Evolutionary conservation across 2,797 vertebrate genomes (phyloP), one percentile per base, ranked within the genome.

Genomic region (Ctenochaetus hawaiiensis): DNA sequence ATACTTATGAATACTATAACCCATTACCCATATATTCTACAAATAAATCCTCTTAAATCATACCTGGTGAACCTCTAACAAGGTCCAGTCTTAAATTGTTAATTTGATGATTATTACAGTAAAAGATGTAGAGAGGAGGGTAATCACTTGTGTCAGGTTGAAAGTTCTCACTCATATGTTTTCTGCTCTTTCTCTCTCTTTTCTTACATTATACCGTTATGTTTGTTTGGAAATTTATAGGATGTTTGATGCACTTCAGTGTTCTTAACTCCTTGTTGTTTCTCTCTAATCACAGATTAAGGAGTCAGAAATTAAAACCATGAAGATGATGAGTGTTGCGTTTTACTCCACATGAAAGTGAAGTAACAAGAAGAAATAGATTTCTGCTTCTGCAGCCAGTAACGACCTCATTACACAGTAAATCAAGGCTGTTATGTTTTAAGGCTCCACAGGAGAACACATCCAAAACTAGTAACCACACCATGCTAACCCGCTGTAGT

Each of bases 401-500:
- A 18, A 78, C 59, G 49, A 58, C 26, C 57, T 78, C 67, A 84
- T 75, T 83, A 37, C 9, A 12, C 53, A 70, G 5, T 73, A 62
- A 78, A 85, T 87, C 73, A 72, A 53, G n/a, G 22, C 60, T 60
- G 54, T 68, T 89, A 66, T 84, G 88, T 85, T 58, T 77, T 73
- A 30, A 49, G 30, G 18, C 72, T 75, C 67, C 67, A 70, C 7
- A 17, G 41, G 20, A 58, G 45, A 74, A 78, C 78, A n/a, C 62
- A 54, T 80, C 72, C 71, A 78, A 80, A 8, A 81, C 44, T 72
- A 84, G 87, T 66, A 81, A 56, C 48, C 54, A 44, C 60, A 63
- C 11, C 22, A 48, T 45, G 51, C 49, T 71, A 73, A 68, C 44
- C 41, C 20, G 9, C 41, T 72, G 8, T 51, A 84, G 30, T 7